phyloP scores from a whole-genome alignment of 2,113 vertebrate genomes.

The Dasyornis broadbenti region DNA sequence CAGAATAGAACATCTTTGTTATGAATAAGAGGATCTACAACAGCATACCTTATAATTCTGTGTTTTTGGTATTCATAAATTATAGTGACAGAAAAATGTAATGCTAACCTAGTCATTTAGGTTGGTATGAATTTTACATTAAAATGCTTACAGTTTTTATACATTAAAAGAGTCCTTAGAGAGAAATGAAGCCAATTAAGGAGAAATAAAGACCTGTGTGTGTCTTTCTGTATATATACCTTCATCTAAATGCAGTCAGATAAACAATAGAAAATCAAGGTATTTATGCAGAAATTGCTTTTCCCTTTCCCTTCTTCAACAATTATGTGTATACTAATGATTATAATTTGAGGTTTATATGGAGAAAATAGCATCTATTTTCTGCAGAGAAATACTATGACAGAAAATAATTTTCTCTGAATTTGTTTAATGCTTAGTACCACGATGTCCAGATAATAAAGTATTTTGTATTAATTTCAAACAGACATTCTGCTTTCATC shows the following conservation, averaged over 20 bases:
- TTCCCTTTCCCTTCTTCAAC: neutral
- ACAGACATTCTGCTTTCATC: neutral
- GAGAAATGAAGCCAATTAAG: slow-evolving; percentile 36
- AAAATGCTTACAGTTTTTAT: slow-evolving; percentile 30
- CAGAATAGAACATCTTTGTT: neutral
- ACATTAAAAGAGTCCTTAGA: slow-evolving; percentile 3
- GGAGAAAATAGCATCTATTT: neutral
- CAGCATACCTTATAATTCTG: neutral
- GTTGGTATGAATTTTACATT: neutral
- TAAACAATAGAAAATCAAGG: neutral
- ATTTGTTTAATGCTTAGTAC: neutral
- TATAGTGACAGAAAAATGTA: neutral
- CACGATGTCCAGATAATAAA: neutral
- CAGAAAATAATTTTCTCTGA: neutral
- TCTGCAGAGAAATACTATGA: neutral
- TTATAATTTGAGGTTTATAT: neutral
- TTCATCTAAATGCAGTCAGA: neutral
- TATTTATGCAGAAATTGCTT: neutral
- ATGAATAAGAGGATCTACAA: neutral
- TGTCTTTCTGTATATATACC: neutral
- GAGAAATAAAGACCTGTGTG: neutral
- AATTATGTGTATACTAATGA: neutral
- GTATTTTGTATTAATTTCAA: slow-evolving; percentile 2
- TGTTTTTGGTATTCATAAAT: neutral
- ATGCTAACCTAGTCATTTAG: slow-evolving; percentile 7